Evolutionary conservation across 1,140 invertebrate genomes (phyloP).

Genomic region (Adelges cooleyi): DNA sequence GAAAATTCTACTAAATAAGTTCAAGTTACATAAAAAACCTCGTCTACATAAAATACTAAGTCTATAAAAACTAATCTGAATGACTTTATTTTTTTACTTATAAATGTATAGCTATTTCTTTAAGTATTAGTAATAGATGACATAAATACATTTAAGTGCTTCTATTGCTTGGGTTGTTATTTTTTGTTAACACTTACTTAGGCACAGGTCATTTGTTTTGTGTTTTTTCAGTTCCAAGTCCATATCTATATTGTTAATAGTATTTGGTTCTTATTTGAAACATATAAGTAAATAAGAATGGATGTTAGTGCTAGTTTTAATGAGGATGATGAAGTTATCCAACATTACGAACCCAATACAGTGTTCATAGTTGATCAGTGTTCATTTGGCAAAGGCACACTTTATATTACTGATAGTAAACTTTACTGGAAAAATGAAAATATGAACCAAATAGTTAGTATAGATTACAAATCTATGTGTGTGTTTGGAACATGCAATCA

Average conservation of each 20-base stretch:
- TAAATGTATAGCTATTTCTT: too few relatives aligned
- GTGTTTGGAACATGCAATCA: slow-evolving; percentile 22
- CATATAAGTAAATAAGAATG: background rate
- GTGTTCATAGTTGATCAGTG: background rate
- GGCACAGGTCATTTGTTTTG: slow-evolving; percentile 8
- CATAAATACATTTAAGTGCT: too few relatives aligned
- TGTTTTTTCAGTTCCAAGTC: slow-evolving; percentile 23
- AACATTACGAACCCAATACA: background rate
- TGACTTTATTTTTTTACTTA: too few relatives aligned
- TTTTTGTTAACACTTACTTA: too few relatives aligned
- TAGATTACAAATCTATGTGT: slow-evolving; percentile 22
- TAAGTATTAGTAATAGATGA: too few relatives aligned
- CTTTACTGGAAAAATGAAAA: slow-evolving; percentile 13
- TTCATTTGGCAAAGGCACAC: slow-evolving; percentile 8
- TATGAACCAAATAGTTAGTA: slow-evolving; percentile 6
- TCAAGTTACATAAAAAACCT: too few relatives aligned
- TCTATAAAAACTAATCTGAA: too few relatives aligned
- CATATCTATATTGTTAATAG: background rate
- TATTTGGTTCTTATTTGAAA: background rate
- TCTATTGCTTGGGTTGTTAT: too few relatives aligned
- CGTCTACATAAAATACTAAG: too few relatives aligned
- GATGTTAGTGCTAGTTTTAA: background rate
- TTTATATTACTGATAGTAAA: slow-evolving; percentile 21
- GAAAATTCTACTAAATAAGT: too few relatives aligned
- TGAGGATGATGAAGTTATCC: slow-evolving; percentile 10